These are phyloP conservation scores for Agrypnus murinus DNA, from an alignment of 2,888 invertebrate species.

Conservation along the genomic window DNA sequence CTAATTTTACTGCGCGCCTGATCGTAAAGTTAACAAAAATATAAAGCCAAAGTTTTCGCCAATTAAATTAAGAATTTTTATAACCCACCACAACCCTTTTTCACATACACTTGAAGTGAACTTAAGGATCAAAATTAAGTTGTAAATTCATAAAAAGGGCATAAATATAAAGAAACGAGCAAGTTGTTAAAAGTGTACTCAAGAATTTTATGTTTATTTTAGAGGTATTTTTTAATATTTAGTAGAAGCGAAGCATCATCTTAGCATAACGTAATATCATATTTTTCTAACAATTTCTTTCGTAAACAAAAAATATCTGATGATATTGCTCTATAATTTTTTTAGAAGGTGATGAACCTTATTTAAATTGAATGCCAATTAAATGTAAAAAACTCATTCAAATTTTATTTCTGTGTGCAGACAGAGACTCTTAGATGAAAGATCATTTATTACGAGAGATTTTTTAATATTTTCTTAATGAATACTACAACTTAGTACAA, in stretches of 20 bases:
- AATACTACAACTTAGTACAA: too few species aligned
- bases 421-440: too few species aligned
- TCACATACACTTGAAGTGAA: conserved; percentile 17
- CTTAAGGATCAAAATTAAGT: conserved; percentile 35
- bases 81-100: conserved; percentile 20
- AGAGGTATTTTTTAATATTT: conserved; percentile 30
- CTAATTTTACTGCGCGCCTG: conserved; percentile 26
- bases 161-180: conserved; percentile 34
- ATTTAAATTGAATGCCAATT: too few species aligned
- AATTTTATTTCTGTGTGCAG: too few species aligned
- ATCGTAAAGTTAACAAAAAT: conserved; percentile 32
- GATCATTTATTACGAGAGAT: too few species aligned
- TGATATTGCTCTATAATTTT: too few species aligned
- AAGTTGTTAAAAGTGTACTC: conserved; percentile 35
- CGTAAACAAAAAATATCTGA: too few species aligned
- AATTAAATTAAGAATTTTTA: conserved; percentile 27
- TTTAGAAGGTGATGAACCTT: too few species aligned
- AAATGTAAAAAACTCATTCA: too few species aligned
- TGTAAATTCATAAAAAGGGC: conserved; percentile 37
- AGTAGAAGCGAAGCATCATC: conserved; percentile 18
- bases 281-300: conserved; percentile 6
- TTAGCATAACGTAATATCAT: conserved; percentile 2
- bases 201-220: conserved; percentile 33
- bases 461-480: too few species aligned
- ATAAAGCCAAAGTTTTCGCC: conserved; percentile 27